phyloP scores from a whole-genome alignment of 2,888 invertebrate species.

The Elegia similella region DNA sequence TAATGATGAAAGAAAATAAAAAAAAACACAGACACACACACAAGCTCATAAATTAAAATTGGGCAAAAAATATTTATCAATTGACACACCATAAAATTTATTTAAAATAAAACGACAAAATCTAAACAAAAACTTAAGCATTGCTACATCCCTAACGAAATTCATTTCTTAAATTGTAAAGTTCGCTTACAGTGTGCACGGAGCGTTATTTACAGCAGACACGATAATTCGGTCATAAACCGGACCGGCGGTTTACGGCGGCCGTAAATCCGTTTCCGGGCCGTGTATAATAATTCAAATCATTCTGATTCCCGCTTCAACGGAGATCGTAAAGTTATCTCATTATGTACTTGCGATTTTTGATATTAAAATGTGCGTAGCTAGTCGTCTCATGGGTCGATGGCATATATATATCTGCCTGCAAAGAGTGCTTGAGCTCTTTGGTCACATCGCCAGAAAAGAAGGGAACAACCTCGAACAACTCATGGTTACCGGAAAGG shows the following conservation, averaged over 20 bases:
- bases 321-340: slow-evolving; percentile 21
- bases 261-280: slow-evolving; percentile 39
- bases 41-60: no score
- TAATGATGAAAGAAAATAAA: no score
- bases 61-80: no score
- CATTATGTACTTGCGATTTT: slow-evolving; percentile 16
- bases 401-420: no score
- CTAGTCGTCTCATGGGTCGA: background rate
- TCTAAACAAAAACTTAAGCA: no score
- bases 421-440: no score
- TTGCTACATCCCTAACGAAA: background rate
- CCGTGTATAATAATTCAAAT: slow-evolving; percentile 44
- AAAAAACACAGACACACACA: no score
- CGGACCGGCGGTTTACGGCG: slow-evolving; percentile 33
- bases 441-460: no score
- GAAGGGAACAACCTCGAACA: no score
- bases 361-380: background rate
- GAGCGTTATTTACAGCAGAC: slow-evolving; percentile 18
- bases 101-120: no score
- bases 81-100: no score
- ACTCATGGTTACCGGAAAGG: no score
- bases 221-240: slow-evolving; percentile 31
- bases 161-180: background rate
- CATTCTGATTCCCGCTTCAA: slow-evolving; percentile 11
- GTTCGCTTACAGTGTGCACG: background rate